A percentile compares a stretch with the other conserved stretches of the same genome.
Evolutionary conservation across 2,888 invertebrate genomes (phyloP).

Genomic region (Drosophila eohydei): DNA sequence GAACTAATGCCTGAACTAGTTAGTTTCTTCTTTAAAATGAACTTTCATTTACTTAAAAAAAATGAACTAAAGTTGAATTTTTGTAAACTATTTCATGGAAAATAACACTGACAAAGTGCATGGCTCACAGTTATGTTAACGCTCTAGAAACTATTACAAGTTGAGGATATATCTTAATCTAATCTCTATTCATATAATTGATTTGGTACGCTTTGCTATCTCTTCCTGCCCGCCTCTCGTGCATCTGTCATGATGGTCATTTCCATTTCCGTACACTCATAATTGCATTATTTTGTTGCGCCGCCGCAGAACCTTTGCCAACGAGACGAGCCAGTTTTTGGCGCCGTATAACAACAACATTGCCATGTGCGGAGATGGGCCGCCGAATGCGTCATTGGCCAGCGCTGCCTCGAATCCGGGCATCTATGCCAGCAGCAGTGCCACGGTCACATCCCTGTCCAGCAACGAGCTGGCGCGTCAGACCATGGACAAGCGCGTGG

Average conservation of each 20-base stretch:
- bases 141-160: not conserved
- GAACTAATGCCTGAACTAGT: not conserved
- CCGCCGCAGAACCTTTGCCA: conserved; percentile 88
- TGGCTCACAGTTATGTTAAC: not conserved
- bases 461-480: conserved; percentile 82
- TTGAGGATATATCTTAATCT: not conserved
- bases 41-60: not conserved
- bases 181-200: conserved; percentile 13
- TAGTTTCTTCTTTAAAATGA: not conserved
- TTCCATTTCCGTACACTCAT: conserved; percentile 36
- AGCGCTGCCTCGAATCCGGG: conserved; percentile 83
- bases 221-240: not conserved
- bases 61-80: not conserved
- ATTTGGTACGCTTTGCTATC: conserved; percentile 36
- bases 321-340: conserved; percentile 90
- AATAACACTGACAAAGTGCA: not conserved
- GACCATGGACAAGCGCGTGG: conserved; percentile 84
- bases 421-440: conserved; percentile 69
- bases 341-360: conserved; percentile 88
- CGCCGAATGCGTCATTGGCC: conserved; percentile 52
- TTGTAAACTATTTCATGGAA: not conserved
- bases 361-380: conserved; percentile 67
- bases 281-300: conserved; percentile 38
- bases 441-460: conserved; percentile 77
- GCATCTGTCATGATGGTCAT: conserved; percentile 7